These are phyloP conservation scores for Taeniopygia guttata DNA, from an alignment of 2,797 vertebrate species.

Conservation along the genomic window DNA sequence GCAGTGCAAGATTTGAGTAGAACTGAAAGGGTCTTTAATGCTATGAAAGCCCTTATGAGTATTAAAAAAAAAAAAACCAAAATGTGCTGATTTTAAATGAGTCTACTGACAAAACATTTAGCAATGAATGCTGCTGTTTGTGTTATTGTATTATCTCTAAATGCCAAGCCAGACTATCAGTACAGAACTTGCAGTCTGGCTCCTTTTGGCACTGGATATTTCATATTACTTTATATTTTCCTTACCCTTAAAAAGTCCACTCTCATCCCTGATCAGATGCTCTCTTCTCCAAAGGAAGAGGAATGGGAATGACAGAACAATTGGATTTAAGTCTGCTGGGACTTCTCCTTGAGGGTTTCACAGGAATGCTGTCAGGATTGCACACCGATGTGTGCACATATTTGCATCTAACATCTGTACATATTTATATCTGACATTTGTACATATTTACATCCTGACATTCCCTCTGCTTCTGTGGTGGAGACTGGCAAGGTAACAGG, in stretches of 20 bases:
- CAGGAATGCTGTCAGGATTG: neutral
- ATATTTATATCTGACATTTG: neutral
- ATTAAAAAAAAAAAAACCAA: neutral
- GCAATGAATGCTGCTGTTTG: neutral
- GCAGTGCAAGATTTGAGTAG: neutral
- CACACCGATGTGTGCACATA: fast-evolving
- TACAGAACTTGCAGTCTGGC: neutral
- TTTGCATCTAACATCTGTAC: neutral
- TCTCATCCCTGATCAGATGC: neutral
- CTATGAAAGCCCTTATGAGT: neutral
- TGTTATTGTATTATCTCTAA: neutral
- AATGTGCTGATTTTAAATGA: neutral
- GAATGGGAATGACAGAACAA: neutral
- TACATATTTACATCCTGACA: neutral
- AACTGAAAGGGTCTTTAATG: neutral
- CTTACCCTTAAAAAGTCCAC: neutral
- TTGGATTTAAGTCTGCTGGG: neutral
- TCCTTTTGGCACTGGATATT: neutral
- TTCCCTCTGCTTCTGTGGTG: neutral
- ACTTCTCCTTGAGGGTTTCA: neutral
- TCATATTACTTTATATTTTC: neutral
- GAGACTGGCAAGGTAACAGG: neutral
- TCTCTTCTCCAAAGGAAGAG: neutral
- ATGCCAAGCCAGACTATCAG: neutral
- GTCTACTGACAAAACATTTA: neutral